Percentiles rank a stretch among this genome's conserved stretches.
Conservation (phyloP, 2,888 invertebrate genomes). For the Caenorhabditis sp. region DNA sequence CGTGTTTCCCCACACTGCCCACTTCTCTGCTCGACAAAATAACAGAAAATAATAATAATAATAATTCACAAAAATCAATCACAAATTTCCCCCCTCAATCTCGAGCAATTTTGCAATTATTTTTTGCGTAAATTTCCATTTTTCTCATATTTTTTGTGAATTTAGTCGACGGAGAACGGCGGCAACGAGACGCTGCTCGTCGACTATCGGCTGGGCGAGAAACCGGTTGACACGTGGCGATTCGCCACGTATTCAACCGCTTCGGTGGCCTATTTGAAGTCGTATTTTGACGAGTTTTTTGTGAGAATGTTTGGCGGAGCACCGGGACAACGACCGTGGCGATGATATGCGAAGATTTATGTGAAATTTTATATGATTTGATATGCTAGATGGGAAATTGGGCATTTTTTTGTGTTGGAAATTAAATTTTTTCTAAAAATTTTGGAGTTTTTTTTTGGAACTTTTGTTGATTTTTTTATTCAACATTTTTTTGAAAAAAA, state of each 20-base stretch:
- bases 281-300: slow-evolving; percentile 61
- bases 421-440: background rate
- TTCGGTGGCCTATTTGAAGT: slow-evolving; percentile 36
- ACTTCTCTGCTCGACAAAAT: background rate
- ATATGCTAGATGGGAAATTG: background rate
- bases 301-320: slow-evolving; percentile 62
- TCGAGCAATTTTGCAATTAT: too few species aligned
- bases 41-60: too few species aligned
- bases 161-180: slow-evolving; percentile 61
- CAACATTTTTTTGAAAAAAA: background rate
- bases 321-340: slow-evolving; percentile 57
- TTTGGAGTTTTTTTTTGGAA: slow-evolving; percentile 1
- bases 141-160: slow-evolving; percentile 1
- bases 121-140: too few species aligned
- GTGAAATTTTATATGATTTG: too few species aligned
- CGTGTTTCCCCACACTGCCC: background rate
- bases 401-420: background rate
- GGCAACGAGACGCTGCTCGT: slow-evolving; percentile 56
- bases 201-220: slow-evolving; percentile 47
- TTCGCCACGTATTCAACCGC: slow-evolving; percentile 44
- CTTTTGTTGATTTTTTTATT: slow-evolving; percentile 1
- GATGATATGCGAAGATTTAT: slow-evolving; percentile 16
- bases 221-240: slow-evolving; percentile 10
- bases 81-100: too few species aligned
- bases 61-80: too few species aligned